Base-by-base conservation (phyloP, 2,797 vertebrate genomes). In the Hippoglossus hippoglossus region DNA sequence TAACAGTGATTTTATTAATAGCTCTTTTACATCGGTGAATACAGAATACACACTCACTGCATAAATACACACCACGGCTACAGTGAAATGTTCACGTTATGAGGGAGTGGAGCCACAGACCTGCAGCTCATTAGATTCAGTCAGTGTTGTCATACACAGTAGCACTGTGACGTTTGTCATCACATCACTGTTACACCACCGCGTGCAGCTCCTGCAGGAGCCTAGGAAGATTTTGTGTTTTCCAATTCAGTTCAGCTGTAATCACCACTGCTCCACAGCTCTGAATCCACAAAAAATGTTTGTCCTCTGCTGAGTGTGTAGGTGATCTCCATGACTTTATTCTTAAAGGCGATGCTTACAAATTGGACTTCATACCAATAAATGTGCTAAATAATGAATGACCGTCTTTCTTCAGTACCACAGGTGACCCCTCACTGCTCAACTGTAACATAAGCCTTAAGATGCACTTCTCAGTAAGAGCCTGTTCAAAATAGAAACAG, bases 1-100 rank as follows among this genome's bases (percentile, higher is more conserved):
- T 67, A 68, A 76, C 54, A 60, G 68, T 75, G 51, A 15, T 41
- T 88, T 87, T 87, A 90, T 82, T 86, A 51, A 79, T 73, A 49
- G 46, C 41, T 81, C 10, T 54, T 80, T 78, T 69, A 79, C 75
- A 84, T 67, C 36, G 75, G 44, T 54, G 21, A 52, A 59, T 65
- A 82, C 60, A 73, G 44, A 63, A 75, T 64, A 86, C 51, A 69
- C 47, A 54, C 36, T 51, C 46, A 47, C 15, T n/a, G 63, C 34
- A 84, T 55, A 73, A 28, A 66, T 4, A 73, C 74, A 1, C 67
- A 67, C n/a, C 39, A 85, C 67, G 51, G 58, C 63, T 63, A 84
- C 65, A 71, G 56, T 62, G 61, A 57, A 65, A 72, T 63, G 36
- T 66, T 74, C 58, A 41, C 25, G 55, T 56, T 51, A 18, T 58